These are phyloP conservation scores for Hyaena hyaena DNA, from an alignment of 2,113 vertebrate species.

Conservation along the genomic window DNA sequence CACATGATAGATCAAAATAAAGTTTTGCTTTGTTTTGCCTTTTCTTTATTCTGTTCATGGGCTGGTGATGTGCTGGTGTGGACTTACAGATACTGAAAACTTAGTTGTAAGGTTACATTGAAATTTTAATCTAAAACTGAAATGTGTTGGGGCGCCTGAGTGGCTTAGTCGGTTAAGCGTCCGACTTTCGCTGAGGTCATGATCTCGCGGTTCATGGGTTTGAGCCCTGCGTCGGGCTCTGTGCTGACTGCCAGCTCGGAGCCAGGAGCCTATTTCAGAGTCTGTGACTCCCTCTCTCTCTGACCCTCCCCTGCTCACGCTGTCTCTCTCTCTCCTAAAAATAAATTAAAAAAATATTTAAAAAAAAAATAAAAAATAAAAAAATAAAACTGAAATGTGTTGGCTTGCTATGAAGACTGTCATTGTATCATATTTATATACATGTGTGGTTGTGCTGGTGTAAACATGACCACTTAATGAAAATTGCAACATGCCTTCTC, in stretches of 20 bases:
- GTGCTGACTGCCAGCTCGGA: no score
- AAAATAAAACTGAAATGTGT: not conserved
- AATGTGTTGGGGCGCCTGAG: no score
- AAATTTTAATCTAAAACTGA: constrained; percentile 42
- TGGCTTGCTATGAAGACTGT: not conserved
- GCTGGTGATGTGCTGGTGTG: not conserved
- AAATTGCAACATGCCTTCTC: not conserved
- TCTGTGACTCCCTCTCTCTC: no score
- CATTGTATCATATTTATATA: not conserved
- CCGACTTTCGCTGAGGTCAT: no score
- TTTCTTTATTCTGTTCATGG: not conserved
- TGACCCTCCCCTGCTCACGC: no score
- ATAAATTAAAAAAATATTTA: no score
- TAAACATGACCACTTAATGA: not conserved
- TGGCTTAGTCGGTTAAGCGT: no score
- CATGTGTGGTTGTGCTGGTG: not conserved
- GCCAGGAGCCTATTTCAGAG: no score
- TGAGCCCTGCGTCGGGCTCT: no score
- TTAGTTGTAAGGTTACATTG: not conserved
- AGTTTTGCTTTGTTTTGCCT: not conserved
- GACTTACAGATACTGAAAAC: not conserved
- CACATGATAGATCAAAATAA: not conserved
- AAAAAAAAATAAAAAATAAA: no score
- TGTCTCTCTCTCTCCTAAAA: no score
- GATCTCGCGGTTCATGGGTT: no score